phyloP scores from a whole-genome alignment of 2,797 vertebrate species.

The Podarcis siculus region DNA sequence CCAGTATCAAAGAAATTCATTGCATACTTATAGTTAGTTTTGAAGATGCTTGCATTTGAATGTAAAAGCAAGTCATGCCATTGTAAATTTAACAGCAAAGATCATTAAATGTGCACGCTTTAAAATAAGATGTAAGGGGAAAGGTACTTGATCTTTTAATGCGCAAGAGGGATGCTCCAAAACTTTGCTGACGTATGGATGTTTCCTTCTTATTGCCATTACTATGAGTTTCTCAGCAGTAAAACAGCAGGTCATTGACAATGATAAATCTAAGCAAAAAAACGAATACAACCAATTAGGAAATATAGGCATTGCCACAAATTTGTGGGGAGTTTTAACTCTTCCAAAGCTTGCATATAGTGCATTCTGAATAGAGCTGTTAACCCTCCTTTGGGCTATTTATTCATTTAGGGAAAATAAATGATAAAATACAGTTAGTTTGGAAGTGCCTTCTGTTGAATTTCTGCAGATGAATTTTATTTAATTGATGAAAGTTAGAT shows the following conservation, averaged over 20 bases:
- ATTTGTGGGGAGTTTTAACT: neutral
- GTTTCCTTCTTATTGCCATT: neutral
- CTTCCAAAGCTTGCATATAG: neutral
- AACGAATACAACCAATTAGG: neutral
- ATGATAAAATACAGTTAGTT: neutral
- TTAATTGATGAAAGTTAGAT: neutral
- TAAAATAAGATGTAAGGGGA: constrained; percentile 15
- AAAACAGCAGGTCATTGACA: constrained; percentile 28
- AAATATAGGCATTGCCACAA: neutral
- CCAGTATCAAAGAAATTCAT: neutral
- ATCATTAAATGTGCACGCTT: constrained; percentile 25
- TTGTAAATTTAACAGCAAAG: constrained; percentile 5
- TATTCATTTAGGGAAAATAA: neutral
- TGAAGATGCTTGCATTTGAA: constrained; percentile 2
- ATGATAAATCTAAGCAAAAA: constrained; percentile 7
- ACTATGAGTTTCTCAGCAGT: neutral
- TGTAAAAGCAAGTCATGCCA: neutral
- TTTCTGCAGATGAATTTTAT: neutral
- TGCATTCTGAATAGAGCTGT: neutral
- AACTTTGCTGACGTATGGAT: constrained; percentile 17
- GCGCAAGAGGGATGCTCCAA: neutral
- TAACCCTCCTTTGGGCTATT: neutral
- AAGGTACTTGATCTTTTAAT: constrained; percentile 16
- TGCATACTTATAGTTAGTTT: neutral
- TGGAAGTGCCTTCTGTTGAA: neutral